Evolutionary conservation across 1,140 invertebrate species (phyloP).

Genomic region (Nephila pilipes): DNA sequence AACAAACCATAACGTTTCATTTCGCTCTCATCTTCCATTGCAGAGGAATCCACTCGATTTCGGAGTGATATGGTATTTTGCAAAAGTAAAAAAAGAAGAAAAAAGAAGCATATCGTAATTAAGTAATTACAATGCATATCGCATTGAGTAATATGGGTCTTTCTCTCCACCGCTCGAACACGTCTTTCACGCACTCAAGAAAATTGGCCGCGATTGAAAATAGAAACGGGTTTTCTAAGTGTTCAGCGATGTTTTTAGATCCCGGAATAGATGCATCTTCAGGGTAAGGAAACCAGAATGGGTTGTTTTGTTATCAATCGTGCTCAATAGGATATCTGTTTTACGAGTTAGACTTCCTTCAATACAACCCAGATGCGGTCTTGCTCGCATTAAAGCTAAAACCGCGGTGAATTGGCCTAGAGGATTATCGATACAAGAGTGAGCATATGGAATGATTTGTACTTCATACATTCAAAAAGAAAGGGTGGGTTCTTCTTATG

Average conservation of each 20-base stretch:
- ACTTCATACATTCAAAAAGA: no score
- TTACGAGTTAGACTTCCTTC: not conserved
- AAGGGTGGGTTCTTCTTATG: no score
- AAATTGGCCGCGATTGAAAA: not conserved
- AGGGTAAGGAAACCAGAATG: not conserved
- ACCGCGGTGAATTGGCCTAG: not conserved
- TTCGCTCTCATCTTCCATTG: no score
- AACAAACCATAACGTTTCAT: no score
- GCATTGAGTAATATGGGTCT: no score
- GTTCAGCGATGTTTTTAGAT: not conserved
- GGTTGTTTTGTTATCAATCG: not conserved
- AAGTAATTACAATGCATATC: no score
- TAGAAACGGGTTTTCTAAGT: constrained; percentile 1
- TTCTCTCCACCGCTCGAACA: not conserved
- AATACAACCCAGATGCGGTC: not conserved
- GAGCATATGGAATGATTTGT: no score
- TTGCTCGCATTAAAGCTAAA: not conserved
- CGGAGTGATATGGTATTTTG: no score
- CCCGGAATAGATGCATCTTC: constrained; percentile 14
- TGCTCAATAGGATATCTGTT: not conserved
- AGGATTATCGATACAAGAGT: no score
- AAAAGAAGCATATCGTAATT: no score
- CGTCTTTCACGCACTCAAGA: not conserved
- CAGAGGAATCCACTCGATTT: no score
- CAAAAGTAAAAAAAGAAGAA: no score